A percentile compares a stretch with the other conserved stretches of the same genome.
Evolutionary conservation across 2,888 invertebrate species (phyloP).

Genomic region (Drosophila pseudotalamancana): DNA sequence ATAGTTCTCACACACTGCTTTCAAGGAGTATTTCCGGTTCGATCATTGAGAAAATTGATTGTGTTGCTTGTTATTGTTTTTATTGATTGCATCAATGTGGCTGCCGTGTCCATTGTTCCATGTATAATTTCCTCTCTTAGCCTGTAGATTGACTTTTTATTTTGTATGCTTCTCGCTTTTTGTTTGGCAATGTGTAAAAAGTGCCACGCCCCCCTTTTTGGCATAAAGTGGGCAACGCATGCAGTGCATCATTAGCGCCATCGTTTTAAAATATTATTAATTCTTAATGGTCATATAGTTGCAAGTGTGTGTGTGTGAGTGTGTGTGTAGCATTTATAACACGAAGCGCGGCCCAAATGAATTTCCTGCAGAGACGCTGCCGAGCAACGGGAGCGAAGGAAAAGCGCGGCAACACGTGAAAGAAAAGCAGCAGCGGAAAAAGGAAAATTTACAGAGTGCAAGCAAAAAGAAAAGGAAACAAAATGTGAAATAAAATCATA

Average conservation of each 20-base stretch:
- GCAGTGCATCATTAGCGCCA: slow-evolving; percentile 69
- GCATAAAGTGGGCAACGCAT: slow-evolving; percentile 20
- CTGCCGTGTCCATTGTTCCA: slow-evolving; percentile 38
- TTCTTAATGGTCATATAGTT: slow-evolving; percentile 69
- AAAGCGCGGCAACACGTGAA: slow-evolving; percentile 49
- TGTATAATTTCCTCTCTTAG: slow-evolving; percentile 33
- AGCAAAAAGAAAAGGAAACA: slow-evolving; percentile 57
- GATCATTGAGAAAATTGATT: neutral
- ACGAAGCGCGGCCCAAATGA: slow-evolving; percentile 64
- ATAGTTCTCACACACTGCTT: no score
- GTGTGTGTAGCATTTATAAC: slow-evolving; percentile 52
- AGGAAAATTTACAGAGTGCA: slow-evolving; percentile 72
- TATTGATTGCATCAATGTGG: slow-evolving; percentile 51
- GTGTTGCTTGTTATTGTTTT: slow-evolving; percentile 40
- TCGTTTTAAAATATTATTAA: slow-evolving; percentile 74
- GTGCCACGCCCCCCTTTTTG: slow-evolving; percentile 18
- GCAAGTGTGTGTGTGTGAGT: neutral
- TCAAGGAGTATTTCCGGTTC: slow-evolving; percentile 10
- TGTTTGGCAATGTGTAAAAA: slow-evolving; percentile 12
- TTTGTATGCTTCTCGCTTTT: slow-evolving; percentile 4
- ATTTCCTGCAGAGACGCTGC: slow-evolving; percentile 70
- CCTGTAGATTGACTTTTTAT: slow-evolving; percentile 41
- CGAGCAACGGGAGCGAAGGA: slow-evolving; percentile 12
- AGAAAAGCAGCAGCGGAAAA: slow-evolving; percentile 66
- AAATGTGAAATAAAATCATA: slow-evolving; percentile 45